A percentile compares a stretch with the other conserved stretches of the same genome.
These are phyloP conservation scores for Morpho deidamia DNA, from an alignment of 2,888 invertebrate species.

Conservation along the genomic window DNA sequence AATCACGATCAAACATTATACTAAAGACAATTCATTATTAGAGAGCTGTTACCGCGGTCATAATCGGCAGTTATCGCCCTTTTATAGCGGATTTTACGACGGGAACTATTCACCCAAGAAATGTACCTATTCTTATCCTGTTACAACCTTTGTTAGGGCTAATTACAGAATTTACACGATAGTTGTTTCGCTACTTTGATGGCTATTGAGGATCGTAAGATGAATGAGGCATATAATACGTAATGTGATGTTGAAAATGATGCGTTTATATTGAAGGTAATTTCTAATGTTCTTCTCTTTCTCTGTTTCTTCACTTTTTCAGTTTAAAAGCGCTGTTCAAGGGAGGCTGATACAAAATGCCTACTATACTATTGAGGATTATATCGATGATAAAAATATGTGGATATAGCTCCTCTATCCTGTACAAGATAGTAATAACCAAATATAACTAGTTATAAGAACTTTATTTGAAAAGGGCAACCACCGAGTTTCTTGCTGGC, in stretches of 20 bases:
- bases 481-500: too few relatives aligned
- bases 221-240: not conserved
- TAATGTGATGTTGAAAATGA: not conserved
- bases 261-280: too few relatives aligned
- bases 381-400: too few relatives aligned
- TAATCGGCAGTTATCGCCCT: slow-evolving; percentile 77
- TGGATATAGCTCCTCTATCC: too few relatives aligned
- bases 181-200: slow-evolving; percentile 2
- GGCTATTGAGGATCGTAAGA: not conserved
- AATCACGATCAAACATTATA: slow-evolving; percentile 59
- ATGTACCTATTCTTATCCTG: slow-evolving; percentile 51
- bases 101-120: slow-evolving; percentile 74
- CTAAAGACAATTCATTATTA: slow-evolving; percentile 79
- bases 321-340: too few relatives aligned
- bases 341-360: too few relatives aligned
- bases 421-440: too few relatives aligned
- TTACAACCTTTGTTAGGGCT: slow-evolving; percentile 52
- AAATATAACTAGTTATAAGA: too few relatives aligned
- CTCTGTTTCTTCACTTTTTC: too few relatives aligned
- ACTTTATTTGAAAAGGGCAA: too few relatives aligned
- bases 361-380: too few relatives aligned
- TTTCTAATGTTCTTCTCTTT: too few relatives aligned
- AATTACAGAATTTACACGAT: slow-evolving; percentile 40
- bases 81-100: slow-evolving; percentile 77
- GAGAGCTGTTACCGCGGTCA: slow-evolving; percentile 65